Evolutionary conservation across 2,888 invertebrate species (phyloP).

Genomic region (Linyphia triangularis): DNA sequence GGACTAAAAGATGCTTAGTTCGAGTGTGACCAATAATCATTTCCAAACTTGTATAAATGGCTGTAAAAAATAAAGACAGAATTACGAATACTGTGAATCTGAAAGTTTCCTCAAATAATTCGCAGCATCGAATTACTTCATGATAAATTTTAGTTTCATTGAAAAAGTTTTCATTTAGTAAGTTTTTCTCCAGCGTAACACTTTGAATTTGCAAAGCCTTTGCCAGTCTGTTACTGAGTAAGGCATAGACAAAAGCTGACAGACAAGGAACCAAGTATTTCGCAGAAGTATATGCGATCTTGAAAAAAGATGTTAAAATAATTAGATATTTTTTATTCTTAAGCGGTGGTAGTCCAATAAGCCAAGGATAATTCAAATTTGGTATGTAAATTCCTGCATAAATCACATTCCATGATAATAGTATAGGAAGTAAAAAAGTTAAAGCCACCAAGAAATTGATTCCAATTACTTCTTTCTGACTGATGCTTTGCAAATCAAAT

Average conservation of each 20-base stretch:
- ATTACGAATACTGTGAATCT: background rate
- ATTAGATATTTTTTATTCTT: no score
- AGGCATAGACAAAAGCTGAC: background rate
- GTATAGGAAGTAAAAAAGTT: background rate
- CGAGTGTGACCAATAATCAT: background rate
- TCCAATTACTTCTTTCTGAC: background rate
- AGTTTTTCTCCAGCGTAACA: background rate
- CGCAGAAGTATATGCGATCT: background rate
- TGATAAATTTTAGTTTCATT: background rate
- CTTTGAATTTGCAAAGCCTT: background rate
- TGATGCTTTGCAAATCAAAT: background rate
- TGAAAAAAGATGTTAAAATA: background rate
- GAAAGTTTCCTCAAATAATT: background rate
- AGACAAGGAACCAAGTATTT: background rate
- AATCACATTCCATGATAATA: background rate
- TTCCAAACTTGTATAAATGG: background rate
- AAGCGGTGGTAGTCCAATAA: no score
- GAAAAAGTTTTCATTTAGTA: background rate
- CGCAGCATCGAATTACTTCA: background rate
- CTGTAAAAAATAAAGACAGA: background rate
- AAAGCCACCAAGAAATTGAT: background rate
- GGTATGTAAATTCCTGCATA: background rate
- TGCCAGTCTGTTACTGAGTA: background rate
- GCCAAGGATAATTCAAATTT: no score
- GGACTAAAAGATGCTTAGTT: no score